Conservation (phyloP, 2,113 vertebrate species). For the Trematocara stigmaticum region DNA sequence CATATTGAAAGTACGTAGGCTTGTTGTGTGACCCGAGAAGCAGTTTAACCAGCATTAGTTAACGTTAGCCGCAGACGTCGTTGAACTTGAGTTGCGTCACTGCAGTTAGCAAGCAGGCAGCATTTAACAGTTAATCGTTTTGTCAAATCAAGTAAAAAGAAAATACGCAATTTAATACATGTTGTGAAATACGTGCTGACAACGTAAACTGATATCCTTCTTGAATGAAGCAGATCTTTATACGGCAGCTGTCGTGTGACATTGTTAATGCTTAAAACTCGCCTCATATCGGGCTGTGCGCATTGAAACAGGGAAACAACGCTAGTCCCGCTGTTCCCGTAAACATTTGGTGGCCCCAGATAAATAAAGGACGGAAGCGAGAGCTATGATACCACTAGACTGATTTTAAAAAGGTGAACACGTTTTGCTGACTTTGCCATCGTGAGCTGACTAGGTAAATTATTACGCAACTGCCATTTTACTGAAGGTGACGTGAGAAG, state of each 20-base stretch:
- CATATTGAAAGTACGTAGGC: neutral
- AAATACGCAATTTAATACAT: neutral
- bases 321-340: neutral
- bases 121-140: neutral
- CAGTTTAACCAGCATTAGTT: neutral
- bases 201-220: neutral
- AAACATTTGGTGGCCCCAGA: neutral
- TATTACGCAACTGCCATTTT: constrained; percentile 9
- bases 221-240: neutral
- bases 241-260: neutral
- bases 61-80: neutral
- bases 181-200: neutral
- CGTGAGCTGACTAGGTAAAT: neutral
- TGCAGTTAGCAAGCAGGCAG: neutral
- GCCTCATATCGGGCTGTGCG: neutral
- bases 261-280: neutral
- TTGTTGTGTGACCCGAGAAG: neutral
- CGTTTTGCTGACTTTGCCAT: neutral
- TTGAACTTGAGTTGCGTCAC: constrained; percentile 29
- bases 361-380: neutral
- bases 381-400: neutral
- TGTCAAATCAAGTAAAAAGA: neutral
- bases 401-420: neutral
- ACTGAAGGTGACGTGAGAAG: neutral
- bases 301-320: neutral